Base-by-base conservation (phyloP, 2,888 invertebrate genomes). In the Sthenelais limicola region DNA sequence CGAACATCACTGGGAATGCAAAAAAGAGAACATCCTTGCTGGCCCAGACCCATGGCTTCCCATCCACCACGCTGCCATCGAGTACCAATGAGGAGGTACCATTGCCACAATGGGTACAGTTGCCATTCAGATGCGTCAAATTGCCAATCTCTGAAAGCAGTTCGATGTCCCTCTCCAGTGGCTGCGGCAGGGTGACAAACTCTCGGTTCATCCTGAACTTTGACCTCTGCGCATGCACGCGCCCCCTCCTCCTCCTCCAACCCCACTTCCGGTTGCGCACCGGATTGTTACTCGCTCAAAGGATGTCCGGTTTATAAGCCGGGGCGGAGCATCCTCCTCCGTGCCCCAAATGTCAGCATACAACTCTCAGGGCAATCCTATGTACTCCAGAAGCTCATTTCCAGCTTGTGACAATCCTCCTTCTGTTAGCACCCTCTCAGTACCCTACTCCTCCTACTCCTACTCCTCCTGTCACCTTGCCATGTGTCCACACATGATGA, bases 1-100 rank as follows among this genome's bases (percentile, higher is more conserved):
- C 72, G 12, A 85, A 74, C 43, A 84, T 80, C 38, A 83, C 79
- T 5, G 86, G 86, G 43, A 84, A 78, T 24, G 74, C 62, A 52
- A 71, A 43, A 49, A 51, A 71, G 3, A 74, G 49, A n/a, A 73
- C 68, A 48, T 71, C 76, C 33, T 73, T 68, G 26, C 72, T 74
- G 43, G 68, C 71, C n/a, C 33, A 48, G 49, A 69, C 54, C 72
- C 74, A 74, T 15, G 62, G 49, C 49, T 51, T 26, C 24, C 35
- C 48, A n/a, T 62, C 69, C 2, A 24, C 24, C 35, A 43, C 67
- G 5, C 58, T 48, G 28, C n/a, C 48, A 18, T 47, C 48, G 15
- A 12, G 28, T 26, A 28, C 18, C 24, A 67, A 32, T 5, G 30
- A 48, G 2, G 48, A 28, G n/a, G 24, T 15, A n/a, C 49, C 67